These are phyloP conservation scores for Girardia tigrina DNA, from an alignment of 2,888 invertebrate genomes.

Conservation along the genomic window DNA sequence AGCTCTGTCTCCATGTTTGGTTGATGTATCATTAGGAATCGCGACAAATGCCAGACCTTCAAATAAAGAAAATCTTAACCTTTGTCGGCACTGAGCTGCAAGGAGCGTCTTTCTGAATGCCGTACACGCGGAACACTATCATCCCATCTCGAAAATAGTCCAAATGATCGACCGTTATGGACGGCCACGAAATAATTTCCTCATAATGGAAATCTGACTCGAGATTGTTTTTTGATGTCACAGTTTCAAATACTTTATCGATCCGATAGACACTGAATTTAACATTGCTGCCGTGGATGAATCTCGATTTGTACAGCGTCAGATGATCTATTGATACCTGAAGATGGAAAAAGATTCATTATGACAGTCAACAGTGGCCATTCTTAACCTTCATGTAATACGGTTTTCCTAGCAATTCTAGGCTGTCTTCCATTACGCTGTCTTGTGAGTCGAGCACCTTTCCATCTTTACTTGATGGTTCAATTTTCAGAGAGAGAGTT, in stretches of 20 bases:
- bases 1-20: no score
- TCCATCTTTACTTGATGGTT: conserved; percentile 45
- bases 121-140: conserved; percentile 48
- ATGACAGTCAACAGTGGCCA: no score
- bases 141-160: conserved; percentile 47
- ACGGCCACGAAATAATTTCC: conserved; percentile 41
- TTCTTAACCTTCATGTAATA: conserved; percentile 49
- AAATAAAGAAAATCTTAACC: no score
- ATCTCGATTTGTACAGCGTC: not conserved
- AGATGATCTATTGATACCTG: not conserved
- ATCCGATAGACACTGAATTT: not conserved
- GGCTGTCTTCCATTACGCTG: conserved; percentile 47
- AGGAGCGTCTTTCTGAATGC: conserved; percentile 50
- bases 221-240: conserved; percentile 42
- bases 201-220: conserved; percentile 46
- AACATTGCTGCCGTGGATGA: not conserved
- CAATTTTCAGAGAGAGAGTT: conserved; percentile 42
- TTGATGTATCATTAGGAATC: no score
- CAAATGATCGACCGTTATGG: conserved; percentile 45
- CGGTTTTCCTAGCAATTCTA: conserved; percentile 44
- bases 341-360: no score
- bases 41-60: no score
- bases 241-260: conserved; percentile 39
- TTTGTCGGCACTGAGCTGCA: no score
- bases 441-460: conserved; percentile 44